These are phyloP conservation scores for Chelon labrosus DNA, from an alignment of 2,797 vertebrate species.

Conservation along the genomic window DNA sequence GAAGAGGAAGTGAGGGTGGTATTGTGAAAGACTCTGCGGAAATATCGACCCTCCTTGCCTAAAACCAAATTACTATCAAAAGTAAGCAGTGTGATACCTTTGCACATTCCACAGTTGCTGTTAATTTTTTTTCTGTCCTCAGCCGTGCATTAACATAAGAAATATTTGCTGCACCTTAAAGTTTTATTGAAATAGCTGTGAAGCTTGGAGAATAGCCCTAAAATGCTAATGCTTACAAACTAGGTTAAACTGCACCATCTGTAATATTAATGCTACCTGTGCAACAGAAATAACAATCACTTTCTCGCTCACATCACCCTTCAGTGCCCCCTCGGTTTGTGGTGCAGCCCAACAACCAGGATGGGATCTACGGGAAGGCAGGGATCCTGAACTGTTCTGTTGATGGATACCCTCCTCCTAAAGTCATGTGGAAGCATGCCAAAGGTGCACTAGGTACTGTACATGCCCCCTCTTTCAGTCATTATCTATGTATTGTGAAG, in stretches of 20 bases:
- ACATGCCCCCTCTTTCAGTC: constrained; percentile 40
- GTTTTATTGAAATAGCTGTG: background rate
- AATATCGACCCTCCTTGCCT: background rate
- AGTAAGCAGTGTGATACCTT: too few relatives aligned
- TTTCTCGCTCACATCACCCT: background rate
- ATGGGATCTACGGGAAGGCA: constrained; percentile 97
- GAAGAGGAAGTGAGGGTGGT: background rate
- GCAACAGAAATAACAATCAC: background rate
- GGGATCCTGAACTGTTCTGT: constrained; percentile 98
- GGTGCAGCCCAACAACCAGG: constrained; percentile 98
- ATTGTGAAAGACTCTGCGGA: constrained; percentile 6
- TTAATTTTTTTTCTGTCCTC: too few relatives aligned
- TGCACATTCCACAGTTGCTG: too few relatives aligned
- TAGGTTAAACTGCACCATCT: background rate
- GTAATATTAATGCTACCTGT: background rate
- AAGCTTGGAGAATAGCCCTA: background rate
- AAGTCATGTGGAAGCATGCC: constrained; percentile 99
- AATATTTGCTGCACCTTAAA: background rate
- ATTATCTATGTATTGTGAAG: constrained; percentile 18
- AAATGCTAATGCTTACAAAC: background rate
- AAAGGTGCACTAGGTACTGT: constrained; percentile 87
- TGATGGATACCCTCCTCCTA: constrained; percentile 96
- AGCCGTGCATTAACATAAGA: background rate
- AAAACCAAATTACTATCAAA: background rate
- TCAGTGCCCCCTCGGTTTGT: constrained; percentile 96